A percentile compares a stretch with the other conserved stretches of the same genome.
Conservation (phyloP, 2,797 vertebrate species). For the Simalia tracyae region DNA sequence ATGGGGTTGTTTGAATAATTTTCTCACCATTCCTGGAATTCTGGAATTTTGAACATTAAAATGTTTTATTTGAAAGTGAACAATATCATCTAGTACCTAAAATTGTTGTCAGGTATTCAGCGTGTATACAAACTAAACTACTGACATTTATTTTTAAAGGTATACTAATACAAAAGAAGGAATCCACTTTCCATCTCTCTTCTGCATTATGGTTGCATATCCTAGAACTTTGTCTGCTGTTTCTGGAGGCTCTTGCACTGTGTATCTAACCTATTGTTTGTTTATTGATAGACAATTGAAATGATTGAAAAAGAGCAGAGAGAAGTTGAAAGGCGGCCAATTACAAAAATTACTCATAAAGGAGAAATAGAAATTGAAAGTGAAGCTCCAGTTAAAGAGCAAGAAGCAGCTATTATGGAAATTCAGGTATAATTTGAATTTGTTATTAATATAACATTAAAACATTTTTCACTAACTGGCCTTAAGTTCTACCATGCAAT, state of each 20-base stretch:
- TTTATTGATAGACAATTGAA: constrained; percentile 88
- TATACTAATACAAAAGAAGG: not conserved
- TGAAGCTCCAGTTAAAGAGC: constrained; percentile 89
- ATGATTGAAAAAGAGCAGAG: constrained; percentile 99
- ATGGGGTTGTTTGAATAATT: not conserved
- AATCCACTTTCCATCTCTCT: not conserved
- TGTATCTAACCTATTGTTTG: not conserved
- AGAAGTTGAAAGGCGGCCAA: constrained; percentile 93
- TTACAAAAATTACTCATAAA: constrained; percentile 99
- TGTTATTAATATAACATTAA: not conserved
- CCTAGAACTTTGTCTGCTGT: not conserved
- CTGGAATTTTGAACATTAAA: not conserved
- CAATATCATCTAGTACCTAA: not conserved
- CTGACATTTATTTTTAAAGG: not conserved
- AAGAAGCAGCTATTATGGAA: constrained; percentile 79
- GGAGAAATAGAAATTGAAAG: constrained; percentile 99
- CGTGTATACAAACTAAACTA: not conserved
- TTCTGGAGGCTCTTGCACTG: constrained; percentile 1
- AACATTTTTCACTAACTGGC: not conserved
- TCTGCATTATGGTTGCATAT: not conserved
- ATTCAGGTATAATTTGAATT: constrained; percentile 77
- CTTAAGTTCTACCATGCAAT: not conserved
- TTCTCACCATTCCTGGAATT: not conserved
- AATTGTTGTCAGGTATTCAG: not conserved
- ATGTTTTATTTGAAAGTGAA: not conserved